phyloP scores from a whole-genome alignment of 2,113 vertebrate species.

The Balaenoptera acutorostrata region DNA sequence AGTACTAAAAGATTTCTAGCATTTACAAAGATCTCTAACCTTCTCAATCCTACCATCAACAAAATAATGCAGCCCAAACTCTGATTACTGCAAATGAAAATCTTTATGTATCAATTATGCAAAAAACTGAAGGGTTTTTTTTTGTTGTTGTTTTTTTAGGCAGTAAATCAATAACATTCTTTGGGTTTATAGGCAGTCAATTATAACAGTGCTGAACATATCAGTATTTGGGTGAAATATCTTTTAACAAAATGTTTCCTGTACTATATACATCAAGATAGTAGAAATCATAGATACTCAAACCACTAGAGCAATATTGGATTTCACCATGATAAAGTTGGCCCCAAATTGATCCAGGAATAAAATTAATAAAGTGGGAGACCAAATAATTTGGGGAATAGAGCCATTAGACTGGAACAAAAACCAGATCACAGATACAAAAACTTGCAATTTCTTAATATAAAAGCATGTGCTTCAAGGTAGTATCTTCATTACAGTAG shows the following conservation, averaged over 20 bases:
- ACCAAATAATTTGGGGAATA: slow-evolving; percentile 10
- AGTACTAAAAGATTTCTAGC: not conserved
- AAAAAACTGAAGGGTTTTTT: not conserved
- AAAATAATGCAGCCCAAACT: slow-evolving; percentile 19
- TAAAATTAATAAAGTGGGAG: slow-evolving; percentile 5
- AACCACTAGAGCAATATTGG: not conserved
- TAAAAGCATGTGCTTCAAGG: not conserved
- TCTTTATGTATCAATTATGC: slow-evolving; percentile 32
- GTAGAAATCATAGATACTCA: not conserved
- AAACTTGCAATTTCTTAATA: slow-evolving; percentile 2
- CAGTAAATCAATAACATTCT: slow-evolving; percentile 15
- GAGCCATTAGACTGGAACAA: not conserved
- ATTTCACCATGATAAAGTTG: slow-evolving; percentile 10
- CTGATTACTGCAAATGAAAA: slow-evolving; percentile 26
- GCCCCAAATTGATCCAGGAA: not conserved
- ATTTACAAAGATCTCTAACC: slow-evolving; percentile 31
- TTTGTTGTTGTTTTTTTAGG: not conserved
- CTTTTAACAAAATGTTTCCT: slow-evolving; percentile 14
- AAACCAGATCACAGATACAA: not conserved
- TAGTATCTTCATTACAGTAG: not conserved
- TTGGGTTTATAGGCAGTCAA: not conserved
- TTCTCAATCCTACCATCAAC: not conserved
- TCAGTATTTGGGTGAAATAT: slow-evolving; percentile 5
- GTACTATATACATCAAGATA: not conserved
- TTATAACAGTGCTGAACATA: not conserved